Conservation (phyloP, 2,888 invertebrate genomes). For the Chromoteleia sp. region DNA sequence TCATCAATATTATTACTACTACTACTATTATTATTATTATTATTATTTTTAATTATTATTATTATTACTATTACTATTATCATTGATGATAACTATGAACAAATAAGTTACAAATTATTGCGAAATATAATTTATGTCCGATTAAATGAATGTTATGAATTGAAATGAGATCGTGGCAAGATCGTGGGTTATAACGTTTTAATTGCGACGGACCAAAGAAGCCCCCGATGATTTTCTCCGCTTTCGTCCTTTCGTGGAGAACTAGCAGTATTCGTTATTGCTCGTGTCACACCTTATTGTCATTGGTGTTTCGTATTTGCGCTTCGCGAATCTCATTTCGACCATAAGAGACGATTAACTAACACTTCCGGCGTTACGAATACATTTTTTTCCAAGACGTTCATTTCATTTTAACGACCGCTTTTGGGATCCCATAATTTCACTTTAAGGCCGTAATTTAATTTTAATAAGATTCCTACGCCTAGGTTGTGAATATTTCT, state of each 20-base stretch:
- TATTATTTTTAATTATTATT: conserved; percentile 44
- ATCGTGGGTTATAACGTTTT: conserved; percentile 77
- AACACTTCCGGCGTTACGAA: conserved; percentile 43
- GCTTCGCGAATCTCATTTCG: conserved; percentile 28
- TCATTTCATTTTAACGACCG: conserved; percentile 36
- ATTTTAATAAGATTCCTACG: no score
- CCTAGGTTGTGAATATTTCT: background rate
- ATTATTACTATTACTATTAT: conserved; percentile 36
- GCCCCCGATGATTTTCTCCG: conserved; percentile 71
- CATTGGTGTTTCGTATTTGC: conserved; percentile 42
- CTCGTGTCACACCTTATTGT: conserved; percentile 50
- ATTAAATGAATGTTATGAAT: conserved; percentile 42
- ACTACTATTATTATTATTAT: conserved; percentile 30
- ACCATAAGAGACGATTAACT: conserved; percentile 18
- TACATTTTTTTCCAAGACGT: conserved; percentile 19
- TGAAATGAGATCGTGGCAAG: conserved; percentile 24
- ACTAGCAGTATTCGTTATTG: conserved; percentile 63
- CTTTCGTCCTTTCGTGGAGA: conserved; percentile 63
- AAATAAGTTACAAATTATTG: conserved; percentile 41
- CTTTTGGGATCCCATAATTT: conserved; percentile 51
- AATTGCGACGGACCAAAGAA: conserved; percentile 81
- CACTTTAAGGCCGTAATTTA: conserved; percentile 63
- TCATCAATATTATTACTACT: conserved; percentile 42
- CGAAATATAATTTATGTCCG: conserved; percentile 40
- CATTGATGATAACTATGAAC: conserved; percentile 33